Base-by-base conservation (phyloP, 2,797 vertebrate genomes). In the Poeciliopsis infans region DNA sequence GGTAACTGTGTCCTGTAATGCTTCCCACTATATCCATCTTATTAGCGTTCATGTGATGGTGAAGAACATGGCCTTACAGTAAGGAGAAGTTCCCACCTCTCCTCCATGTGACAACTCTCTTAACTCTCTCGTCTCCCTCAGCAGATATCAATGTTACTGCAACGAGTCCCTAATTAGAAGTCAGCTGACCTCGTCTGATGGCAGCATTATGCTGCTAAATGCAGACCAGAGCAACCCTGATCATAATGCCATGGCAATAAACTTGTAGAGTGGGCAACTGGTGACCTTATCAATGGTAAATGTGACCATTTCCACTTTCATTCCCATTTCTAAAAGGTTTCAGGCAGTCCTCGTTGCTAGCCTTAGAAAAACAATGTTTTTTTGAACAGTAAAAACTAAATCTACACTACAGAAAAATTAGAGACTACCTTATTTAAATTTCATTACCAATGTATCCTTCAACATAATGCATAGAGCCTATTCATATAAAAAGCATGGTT, bases 1-100 rank as follows among this genome's bases (percentile, higher is more conserved):
- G 89, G 91, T 71, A 91, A 94, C 93, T 78, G 81, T 84, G 87
- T 87, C 75, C 71, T 64, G 72, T 85, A 81, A 86, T 79, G 82
- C 80, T 74, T 85, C 83, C 87, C 86, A 74, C 84, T 83, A 74
- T 78, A 86, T 83, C 33, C 82, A 75, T 86, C 76, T 83, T 79
- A 43, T 49, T 68, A 43, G 33, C 1, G n/a, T 72, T 23, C 53
- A 47, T 75, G 79, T 73, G 81, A 74, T 66, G 41, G 76, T 78
- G 74, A 82, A 80, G 71, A 77, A 43, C 23, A 72, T n/a, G 59
- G 89, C 51, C 70, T 76, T 73, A 47, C 81, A 85, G 71, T 43
- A 12, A 4, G 51, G 51, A 72, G 18, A 18, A 55, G 41, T 78
- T 80, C 31, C 59, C 28, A 3, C 13, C 31, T 6, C 18, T 31